A percentile compares a stretch with the other conserved stretches of the same genome.
Conservation (phyloP, 2,797 vertebrate species). For the Tinamus major region DNA sequence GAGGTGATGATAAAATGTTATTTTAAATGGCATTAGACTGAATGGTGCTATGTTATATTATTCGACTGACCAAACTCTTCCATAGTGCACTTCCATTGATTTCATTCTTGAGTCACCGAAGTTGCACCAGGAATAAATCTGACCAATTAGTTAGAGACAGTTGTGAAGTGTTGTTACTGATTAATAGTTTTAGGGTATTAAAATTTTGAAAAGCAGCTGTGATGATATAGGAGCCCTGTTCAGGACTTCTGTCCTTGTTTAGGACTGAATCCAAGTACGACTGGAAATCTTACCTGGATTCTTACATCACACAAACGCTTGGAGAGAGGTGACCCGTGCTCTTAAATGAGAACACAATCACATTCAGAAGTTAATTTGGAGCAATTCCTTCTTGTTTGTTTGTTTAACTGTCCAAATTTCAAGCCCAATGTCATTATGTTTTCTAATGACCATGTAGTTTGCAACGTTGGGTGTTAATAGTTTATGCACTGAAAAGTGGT, state of each 20-base stretch:
- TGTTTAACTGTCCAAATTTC: slow-evolving; percentile 31
- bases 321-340: not conserved
- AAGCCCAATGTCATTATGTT: slow-evolving; percentile 14
- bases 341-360: not conserved
- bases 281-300: not conserved
- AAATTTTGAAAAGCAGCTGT: not conserved
- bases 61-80: slow-evolving; percentile 38
- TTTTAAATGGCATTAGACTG: slow-evolving; percentile 47
- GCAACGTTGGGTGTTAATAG: slow-evolving; percentile 44
- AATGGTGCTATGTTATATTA: slow-evolving; percentile 54
- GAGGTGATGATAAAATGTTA: slow-evolving; percentile 64
- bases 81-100: slow-evolving; percentile 1
- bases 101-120: not conserved
- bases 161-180: not conserved
- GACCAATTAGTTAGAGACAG: slow-evolving; percentile 24
- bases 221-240: not conserved
- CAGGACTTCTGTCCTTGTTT: too few species aligned
- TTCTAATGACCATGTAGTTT: slow-evolving; percentile 35
- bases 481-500: slow-evolving; percentile 67
- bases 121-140: slow-evolving; percentile 37
- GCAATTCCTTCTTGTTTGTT: not conserved
- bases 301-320: not conserved
- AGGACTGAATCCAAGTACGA: not conserved
- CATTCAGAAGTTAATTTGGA: slow-evolving; percentile 10
- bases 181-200: slow-evolving; percentile 4